Percentiles rank a stretch among this genome's conserved stretches.
Conservation (phyloP, 2,113 vertebrate genomes). For the Trogon surrucura region DNA sequence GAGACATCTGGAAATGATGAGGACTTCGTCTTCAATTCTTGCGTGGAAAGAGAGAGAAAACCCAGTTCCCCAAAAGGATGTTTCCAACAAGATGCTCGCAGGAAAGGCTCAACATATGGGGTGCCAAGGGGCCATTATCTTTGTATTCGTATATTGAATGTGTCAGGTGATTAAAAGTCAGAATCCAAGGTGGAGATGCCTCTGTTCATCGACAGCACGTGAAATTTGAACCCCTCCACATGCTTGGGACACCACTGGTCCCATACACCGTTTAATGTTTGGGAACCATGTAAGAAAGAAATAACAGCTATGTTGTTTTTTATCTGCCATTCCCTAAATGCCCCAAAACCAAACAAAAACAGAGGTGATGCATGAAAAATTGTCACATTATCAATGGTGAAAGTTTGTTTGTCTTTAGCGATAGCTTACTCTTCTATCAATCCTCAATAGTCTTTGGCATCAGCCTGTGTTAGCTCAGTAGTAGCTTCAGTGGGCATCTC, state of each 20-base stretch:
- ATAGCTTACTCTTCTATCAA: neutral
- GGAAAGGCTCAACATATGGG: neutral
- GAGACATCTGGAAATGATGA: slow-evolving; percentile 3
- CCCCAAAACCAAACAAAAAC: neutral
- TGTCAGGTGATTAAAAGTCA: neutral
- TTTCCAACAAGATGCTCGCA: neutral
- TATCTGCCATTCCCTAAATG: neutral
- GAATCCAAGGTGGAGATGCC: neutral
- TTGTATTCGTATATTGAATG: neutral
- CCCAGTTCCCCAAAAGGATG: neutral
- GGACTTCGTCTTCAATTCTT: neutral
- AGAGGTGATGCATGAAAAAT: neutral
- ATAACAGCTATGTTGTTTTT: neutral
- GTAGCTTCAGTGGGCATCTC: neutral
- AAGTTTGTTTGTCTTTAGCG: neutral
- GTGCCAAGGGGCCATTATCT: neutral
- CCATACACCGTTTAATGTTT: neutral
- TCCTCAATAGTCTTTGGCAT: neutral
- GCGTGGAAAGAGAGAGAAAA: neutral
- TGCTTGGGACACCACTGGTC: neutral
- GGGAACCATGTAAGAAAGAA: neutral
- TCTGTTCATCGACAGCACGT: neutral
- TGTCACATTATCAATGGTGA: neutral
- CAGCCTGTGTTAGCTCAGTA: neutral
- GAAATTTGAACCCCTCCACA: neutral